Base-by-base conservation (phyloP, 2,888 invertebrate genomes). In the Linyphia triangularis region DNA sequence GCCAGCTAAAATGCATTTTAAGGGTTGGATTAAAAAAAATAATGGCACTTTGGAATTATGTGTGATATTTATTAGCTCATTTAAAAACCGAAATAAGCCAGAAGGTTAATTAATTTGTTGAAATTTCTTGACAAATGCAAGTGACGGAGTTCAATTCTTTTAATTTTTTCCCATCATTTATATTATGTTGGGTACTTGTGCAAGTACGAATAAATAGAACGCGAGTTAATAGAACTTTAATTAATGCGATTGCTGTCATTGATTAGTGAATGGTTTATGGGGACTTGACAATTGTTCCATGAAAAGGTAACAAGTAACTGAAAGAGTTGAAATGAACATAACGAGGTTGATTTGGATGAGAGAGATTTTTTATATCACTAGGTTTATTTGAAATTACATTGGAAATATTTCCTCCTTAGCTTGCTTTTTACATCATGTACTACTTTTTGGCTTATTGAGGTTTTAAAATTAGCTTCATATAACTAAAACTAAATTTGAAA, bases 11-110 rank as follows among this genome's bases (percentile, higher is more conserved):
- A 79, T 22, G 83, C 59, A 86, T 65, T 72, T 78, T 85, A 77
- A 77, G 78, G 69, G 70, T 22, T 22, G 33, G 51, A 70, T 37
- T 40, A 70, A 28, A 9, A 61, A 78, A 75, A 84, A 77, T 70
- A 63, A 59, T 10, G 61, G 37, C 61, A 22, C 59, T 77, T 75
- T 30, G 61, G 65, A 79, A 86, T 79, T 72, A 86, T 86, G 63
- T 51, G 43, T 72, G 85, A 86, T 79, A 86, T 86, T 86, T 86
- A 86, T 86, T 86, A 86, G 85, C 79, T 79, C 85, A 57, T 86
- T 86, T 86, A 86, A 79, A 86, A 79, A 86, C 85, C 79, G 70
- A 86, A 78, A 69, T 33, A 57, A 63, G 84, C 85, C 70, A 40
- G 72, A 72, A 79, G 85, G 85, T 26, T 63, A 86, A 86, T 86